phyloP scores from a whole-genome alignment of 1,140 invertebrate genomes.

The Drosophila teissieri region DNA sequence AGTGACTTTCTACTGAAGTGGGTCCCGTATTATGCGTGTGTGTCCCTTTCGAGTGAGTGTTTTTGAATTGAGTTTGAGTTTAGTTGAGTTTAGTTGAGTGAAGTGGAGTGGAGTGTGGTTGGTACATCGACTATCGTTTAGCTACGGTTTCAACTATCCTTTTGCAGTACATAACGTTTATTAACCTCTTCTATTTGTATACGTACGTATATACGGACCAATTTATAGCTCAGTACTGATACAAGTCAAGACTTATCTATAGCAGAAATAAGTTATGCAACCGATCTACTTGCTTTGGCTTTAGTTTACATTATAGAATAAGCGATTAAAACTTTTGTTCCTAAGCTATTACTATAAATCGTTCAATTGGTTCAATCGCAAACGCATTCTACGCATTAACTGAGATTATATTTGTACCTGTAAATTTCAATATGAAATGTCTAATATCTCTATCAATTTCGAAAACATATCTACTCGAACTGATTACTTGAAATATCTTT shows the following conservation, averaged over 20 bases:
- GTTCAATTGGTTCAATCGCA: neutral
- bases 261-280: constrained; percentile 1
- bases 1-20: constrained; percentile 46
- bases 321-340: neutral
- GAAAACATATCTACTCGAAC: constrained; percentile 2
- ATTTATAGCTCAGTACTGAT: constrained; percentile 5
- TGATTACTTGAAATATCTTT: neutral
- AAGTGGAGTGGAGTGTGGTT: constrained; percentile 2
- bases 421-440: constrained; percentile 6
- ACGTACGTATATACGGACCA: constrained; percentile 22
- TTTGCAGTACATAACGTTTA: constrained; percentile 41
- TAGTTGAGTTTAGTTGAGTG: neutral
- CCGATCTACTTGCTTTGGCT: neutral
- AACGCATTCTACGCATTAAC: constrained; percentile 5
- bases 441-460: constrained; percentile 4
- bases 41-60: constrained; percentile 8
- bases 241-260: neutral
- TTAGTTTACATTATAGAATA: neutral
- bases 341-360: neutral
- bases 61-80: constrained; percentile 2
- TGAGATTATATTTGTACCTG: neutral
- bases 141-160: constrained; percentile 44
- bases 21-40: constrained; percentile 41
- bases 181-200: constrained; percentile 44
- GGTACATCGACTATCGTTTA: constrained; percentile 40